Base-by-base conservation (phyloP, 2,113 vertebrate genomes). In the Aplodontia rufa region DNA sequence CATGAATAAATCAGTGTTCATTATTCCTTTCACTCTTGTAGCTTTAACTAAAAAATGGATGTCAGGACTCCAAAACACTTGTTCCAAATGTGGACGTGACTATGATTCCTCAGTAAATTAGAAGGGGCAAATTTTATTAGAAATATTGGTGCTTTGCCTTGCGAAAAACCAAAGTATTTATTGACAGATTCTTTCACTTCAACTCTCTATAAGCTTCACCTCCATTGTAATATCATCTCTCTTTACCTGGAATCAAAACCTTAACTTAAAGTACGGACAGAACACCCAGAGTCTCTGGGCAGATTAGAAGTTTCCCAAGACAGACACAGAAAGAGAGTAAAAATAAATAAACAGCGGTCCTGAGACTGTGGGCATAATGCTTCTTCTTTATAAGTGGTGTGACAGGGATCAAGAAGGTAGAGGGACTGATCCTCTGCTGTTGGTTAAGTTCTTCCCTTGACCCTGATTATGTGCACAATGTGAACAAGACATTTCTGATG, bases 1-100 rank as follows among this genome's bases (percentile, higher is more conserved):
- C 49, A 55, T 88, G 81, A 97, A 97, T 97, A 96, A 95, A 97
- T 97, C 96, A 94, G 71, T 87, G 49, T 12, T 66, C 91, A 78
- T 85, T 51, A 71, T 83, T 96, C 53, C 3, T 62, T 88, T 89
- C 89, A 85, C 47, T 8, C 53, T 95, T 89, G 24, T 82, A 26
- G 79, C 20, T 83, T 60, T 80, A 1, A 14, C 8, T 87, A 69
- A 80, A 85, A 97, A 96, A 35, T 40, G 64, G 35, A 22, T 5
- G 37, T 4, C 51, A 20, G 45, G 78, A 30, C 51, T 87, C 49
- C 19, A 93, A 97, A 87, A 26, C 0, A 0, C 66, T 90, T 97
- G 8, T 66, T 95, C 47, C n/a, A 35, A 26, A 53, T 66, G 93
- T 66, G 82, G 60, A 53, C 16, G 78, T 20, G 30, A 1, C 17